A percentile compares a stretch with the other conserved stretches of the same genome.
Evolutionary conservation across 2,797 vertebrate species (phyloP).

Genomic region (Coendou prehensilis): DNA sequence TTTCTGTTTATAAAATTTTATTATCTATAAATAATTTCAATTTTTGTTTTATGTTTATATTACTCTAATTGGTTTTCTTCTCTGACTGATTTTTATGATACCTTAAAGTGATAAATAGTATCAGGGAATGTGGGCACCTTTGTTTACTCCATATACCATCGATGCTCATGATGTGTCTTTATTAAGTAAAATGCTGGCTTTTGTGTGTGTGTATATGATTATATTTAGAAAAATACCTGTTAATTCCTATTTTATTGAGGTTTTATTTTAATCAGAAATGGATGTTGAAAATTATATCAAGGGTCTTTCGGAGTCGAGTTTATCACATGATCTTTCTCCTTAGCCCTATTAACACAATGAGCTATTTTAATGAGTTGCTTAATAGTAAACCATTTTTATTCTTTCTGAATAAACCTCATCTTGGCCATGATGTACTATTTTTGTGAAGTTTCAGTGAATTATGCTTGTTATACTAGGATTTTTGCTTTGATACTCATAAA

Average conservation of each 20-base stretch:
- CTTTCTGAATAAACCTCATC: not conserved
- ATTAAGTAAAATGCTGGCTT: slow-evolving; percentile 35
- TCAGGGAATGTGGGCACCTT: not conserved
- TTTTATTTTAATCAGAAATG: slow-evolving; percentile 33
- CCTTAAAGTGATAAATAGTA: not conserved
- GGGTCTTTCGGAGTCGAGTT: not conserved
- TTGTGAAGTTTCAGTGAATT: slow-evolving; percentile 28
- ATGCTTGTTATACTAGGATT: not conserved
- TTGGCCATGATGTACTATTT: not conserved
- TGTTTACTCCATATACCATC: not conserved
- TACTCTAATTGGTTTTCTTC: not conserved
- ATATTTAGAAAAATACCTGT: not conserved
- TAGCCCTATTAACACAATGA: not conserved
- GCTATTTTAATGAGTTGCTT: slow-evolving; percentile 31
- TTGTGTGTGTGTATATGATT: not conserved
- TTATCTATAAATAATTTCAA: not conserved
- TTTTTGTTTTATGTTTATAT: not conserved
- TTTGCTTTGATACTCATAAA: not conserved
- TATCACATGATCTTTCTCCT: not conserved
- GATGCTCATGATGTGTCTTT: not conserved
- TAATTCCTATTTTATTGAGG: not conserved
- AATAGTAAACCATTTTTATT: not conserved
- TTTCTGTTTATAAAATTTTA: not conserved
- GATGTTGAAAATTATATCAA: not conserved
- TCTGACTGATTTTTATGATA: not conserved